phyloP scores from a whole-genome alignment of 1,140 invertebrate genomes.

The Epicauta chinensis region DNA sequence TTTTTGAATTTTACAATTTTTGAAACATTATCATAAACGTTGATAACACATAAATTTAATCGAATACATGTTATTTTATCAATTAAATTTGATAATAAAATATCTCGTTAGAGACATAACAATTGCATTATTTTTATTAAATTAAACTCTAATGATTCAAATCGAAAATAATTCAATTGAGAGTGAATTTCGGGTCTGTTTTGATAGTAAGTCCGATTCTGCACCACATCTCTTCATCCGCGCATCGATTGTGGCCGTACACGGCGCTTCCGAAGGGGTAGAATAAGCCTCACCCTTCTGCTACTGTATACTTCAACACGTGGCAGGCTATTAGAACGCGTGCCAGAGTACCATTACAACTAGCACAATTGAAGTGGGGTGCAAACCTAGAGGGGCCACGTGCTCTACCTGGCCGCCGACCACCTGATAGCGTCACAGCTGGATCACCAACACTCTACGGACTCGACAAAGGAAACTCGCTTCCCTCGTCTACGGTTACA shows the following conservation, averaged over 20 bases:
- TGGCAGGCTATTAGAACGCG: slow-evolving; percentile 31
- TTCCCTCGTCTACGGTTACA: slow-evolving; percentile 16
- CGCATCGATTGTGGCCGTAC: slow-evolving; percentile 38
- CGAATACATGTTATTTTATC: too few relatives aligned
- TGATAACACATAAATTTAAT: too few relatives aligned
- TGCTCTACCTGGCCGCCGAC: slow-evolving; percentile 29
- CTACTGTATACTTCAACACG: slow-evolving; percentile 29
- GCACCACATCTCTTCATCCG: slow-evolving; percentile 17
- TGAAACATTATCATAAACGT: too few relatives aligned
- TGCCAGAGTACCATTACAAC: slow-evolving; percentile 27
- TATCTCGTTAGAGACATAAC: too few relatives aligned
- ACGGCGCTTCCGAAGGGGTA: slow-evolving; percentile 20
- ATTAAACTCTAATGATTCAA: too few relatives aligned
- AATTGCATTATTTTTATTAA: too few relatives aligned
- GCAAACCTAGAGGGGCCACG: slow-evolving; percentile 15
- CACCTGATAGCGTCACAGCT: slow-evolving; percentile 30
- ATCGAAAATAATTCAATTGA: not conserved
- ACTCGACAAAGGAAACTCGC: not conserved
- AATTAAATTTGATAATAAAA: too few relatives aligned
- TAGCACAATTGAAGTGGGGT: not conserved
- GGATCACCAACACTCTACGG: not conserved
- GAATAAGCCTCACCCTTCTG: slow-evolving; percentile 17
- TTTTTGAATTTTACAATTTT: too few relatives aligned
- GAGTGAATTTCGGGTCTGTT: not conserved
- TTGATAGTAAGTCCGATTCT: slow-evolving; percentile 16